Percentiles rank a stretch among this genome's conserved stretches.
Evolutionary conservation across 2,888 invertebrate species (phyloP).

Genomic region (Oasisia sp.): DNA sequence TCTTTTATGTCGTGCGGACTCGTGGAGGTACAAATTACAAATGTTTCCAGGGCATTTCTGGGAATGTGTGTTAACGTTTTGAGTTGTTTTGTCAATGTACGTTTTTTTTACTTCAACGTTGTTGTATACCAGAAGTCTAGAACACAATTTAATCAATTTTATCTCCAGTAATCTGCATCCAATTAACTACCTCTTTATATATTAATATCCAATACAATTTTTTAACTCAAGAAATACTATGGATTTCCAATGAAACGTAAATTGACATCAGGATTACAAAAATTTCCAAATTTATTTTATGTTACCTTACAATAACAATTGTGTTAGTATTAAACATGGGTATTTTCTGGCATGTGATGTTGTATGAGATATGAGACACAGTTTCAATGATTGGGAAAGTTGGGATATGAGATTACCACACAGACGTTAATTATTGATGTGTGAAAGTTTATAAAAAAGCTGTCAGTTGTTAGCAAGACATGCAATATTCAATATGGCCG

Average conservation of each 20-base stretch:
- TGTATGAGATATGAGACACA: background rate
- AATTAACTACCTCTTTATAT: background rate
- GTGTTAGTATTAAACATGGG: background rate
- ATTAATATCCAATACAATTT: background rate
- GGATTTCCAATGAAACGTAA: background rate
- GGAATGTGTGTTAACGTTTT: background rate
- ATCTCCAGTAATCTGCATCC: no score
- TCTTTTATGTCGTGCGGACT: background rate
- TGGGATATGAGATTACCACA: background rate
- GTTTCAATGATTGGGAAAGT: background rate
- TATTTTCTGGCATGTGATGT: background rate
- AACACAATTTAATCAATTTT: no score
- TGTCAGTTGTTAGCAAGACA: background rate
- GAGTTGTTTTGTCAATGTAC: background rate
- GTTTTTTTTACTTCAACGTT: background rate
- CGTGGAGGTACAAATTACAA: background rate
- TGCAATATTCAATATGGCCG: background rate
- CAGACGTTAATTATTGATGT: background rate
- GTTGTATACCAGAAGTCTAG: no score
- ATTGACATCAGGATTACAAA: background rate
- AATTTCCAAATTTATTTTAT: background rate
- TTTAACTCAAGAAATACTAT: background rate
- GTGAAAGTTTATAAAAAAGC: background rate
- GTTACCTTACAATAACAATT: background rate
- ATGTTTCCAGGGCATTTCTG: background rate